Conservation (phyloP, 2,888 invertebrate species). For the Microchrysa polita region DNA sequence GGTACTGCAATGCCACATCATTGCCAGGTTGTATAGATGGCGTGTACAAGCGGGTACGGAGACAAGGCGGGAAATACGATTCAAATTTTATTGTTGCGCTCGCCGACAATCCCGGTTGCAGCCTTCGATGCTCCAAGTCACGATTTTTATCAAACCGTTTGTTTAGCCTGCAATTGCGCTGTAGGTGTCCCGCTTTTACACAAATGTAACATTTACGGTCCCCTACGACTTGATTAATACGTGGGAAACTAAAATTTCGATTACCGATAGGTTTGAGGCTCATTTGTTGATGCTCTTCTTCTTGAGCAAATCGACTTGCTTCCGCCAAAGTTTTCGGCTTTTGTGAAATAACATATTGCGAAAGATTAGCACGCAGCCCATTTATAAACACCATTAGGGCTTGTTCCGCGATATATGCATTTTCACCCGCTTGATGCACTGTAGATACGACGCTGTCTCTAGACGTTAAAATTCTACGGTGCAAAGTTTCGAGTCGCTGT, state of each 20-base stretch:
- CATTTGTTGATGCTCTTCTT: conserved; percentile 7
- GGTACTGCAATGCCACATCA: too few relatives aligned
- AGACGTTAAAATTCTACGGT: not conserved
- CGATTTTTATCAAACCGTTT: not conserved
- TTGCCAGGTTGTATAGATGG: too few relatives aligned
- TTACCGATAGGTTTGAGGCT: not conserved
- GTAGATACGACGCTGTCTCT: not conserved
- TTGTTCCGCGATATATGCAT: conserved; percentile 5
- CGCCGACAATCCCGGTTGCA: too few relatives aligned
- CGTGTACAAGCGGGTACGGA: too few relatives aligned
- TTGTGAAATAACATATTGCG: not conserved
- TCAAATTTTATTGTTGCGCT: too few relatives aligned
- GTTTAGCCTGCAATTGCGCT: not conserved
- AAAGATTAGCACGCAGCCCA: not conserved
- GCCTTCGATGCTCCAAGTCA: not conserved
- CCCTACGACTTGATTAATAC: not conserved
- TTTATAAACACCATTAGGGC: conserved; percentile 8
- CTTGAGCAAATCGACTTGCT: conserved; percentile 7
- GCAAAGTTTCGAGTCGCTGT: not conserved
- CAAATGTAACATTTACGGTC: conserved; percentile 6
- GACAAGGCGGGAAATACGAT: too few relatives aligned
- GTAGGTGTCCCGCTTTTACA: not conserved
- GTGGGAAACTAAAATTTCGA: not conserved
- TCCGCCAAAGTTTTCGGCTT: not conserved
- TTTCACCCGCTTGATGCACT: conserved; percentile 10